These are phyloP conservation scores for Ardeotis arabs DNA, from an alignment of 2,113 vertebrate species.

Conservation along the genomic window DNA sequence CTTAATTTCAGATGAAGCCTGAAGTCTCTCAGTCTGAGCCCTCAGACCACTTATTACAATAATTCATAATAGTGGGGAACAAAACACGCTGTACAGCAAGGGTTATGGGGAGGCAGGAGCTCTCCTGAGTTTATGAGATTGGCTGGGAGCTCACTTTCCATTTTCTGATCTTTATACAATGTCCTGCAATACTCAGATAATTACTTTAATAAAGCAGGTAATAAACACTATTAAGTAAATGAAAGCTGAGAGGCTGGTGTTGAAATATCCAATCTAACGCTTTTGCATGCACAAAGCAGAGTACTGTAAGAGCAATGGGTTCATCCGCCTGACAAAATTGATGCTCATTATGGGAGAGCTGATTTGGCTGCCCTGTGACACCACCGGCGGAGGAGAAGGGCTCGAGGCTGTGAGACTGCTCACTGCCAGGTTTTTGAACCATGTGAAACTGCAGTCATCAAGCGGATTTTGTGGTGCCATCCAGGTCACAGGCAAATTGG, in stretches of 20 bases:
- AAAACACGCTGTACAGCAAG: neutral
- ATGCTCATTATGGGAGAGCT: neutral
- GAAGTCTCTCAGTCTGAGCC: neutral
- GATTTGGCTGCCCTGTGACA: neutral
- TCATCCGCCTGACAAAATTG: neutral
- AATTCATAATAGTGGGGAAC: neutral
- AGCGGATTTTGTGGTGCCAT: neutral
- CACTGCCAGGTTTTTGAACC: neutral
- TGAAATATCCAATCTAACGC: neutral
- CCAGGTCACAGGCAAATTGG: neutral
- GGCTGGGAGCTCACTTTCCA: neutral
- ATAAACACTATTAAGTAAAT: slow-evolving; percentile 17
- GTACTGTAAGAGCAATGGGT: neutral
- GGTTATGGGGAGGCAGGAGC: neutral
- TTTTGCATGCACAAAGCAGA: neutral
- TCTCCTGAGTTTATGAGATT: neutral
- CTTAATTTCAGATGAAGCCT: neutral
- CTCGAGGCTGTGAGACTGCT: rapidly evolving
- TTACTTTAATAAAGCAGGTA: slow-evolving; percentile 36
- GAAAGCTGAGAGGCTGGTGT: neutral
- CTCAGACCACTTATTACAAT: neutral
- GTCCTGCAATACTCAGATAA: slow-evolving; percentile 1
- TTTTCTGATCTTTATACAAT: neutral
- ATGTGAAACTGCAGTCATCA: neutral
- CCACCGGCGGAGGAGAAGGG: neutral